Conservation (phyloP, 2,888 invertebrate species). For the Limnephilus rhombicus region DNA sequence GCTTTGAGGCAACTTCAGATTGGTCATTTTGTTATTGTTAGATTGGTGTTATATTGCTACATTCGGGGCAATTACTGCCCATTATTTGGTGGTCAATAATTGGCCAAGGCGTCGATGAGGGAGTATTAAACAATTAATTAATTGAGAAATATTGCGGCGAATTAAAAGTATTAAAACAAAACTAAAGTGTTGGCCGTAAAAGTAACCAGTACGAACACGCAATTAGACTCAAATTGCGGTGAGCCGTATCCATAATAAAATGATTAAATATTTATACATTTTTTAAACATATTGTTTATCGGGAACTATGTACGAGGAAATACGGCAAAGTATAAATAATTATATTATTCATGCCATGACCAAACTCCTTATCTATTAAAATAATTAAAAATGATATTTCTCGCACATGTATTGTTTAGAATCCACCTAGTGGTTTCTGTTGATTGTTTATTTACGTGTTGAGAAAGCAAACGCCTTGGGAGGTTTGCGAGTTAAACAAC, state of each 20-base stretch:
- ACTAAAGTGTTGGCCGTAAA: background rate
- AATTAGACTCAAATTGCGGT: background rate
- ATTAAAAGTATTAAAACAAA: background rate
- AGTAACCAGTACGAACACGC: background rate
- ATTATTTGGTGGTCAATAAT: background rate
- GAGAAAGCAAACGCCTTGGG: background rate
- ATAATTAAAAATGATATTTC: background rate
- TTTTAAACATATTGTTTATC: background rate
- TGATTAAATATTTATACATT: background rate
- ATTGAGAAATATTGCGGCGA: constrained; percentile 16
- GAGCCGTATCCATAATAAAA: background rate
- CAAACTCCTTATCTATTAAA: background rate
- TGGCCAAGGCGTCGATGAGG: constrained; percentile 16
- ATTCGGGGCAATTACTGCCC: constrained; percentile 22
- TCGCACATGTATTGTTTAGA: background rate
- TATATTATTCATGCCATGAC: background rate
- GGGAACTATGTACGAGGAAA: background rate
- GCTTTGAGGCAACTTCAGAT: background rate
- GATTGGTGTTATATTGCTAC: background rate
- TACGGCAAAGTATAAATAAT: background rate
- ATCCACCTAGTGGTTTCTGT: background rate
- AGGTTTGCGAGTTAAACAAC: background rate
- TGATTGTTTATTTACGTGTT: background rate
- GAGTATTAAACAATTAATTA: constrained; percentile 7
- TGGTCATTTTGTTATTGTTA: background rate